phyloP scores from a whole-genome alignment of 1,140 invertebrate species.

The Bathynomus jamesi region DNA sequence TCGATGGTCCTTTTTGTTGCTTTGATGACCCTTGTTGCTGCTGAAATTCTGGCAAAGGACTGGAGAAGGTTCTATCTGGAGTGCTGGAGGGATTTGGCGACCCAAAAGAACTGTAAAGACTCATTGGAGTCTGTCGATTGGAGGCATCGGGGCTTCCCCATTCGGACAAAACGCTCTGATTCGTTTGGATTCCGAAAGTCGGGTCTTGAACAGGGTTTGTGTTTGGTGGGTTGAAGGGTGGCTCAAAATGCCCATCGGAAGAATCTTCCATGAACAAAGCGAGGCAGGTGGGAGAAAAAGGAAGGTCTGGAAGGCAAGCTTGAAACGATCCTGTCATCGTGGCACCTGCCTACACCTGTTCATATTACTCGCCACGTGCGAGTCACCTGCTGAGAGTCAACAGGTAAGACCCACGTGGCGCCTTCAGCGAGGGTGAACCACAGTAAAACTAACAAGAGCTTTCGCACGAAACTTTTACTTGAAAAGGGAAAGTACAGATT shows the following conservation, averaged over 20 bases:
- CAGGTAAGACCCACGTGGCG: not conserved
- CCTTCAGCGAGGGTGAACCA: no score
- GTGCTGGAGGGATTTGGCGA: not conserved
- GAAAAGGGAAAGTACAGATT: no score
- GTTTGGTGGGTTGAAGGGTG: not conserved
- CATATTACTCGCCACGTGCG: no score
- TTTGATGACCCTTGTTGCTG: not conserved
- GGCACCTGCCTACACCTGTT: not conserved
- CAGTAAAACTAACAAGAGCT: no score
- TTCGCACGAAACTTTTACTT: no score
- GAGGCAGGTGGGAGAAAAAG: not conserved
- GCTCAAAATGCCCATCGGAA: not conserved
- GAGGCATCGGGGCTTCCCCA: not conserved
- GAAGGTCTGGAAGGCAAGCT: not conserved
- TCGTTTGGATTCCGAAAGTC: not conserved
- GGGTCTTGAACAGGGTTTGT: not conserved
- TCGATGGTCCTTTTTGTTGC: not conserved
- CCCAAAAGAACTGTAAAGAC: not conserved
- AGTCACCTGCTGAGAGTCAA: not conserved
- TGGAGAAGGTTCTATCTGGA: not conserved
- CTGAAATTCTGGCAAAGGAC: no score
- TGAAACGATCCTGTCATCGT: not conserved
- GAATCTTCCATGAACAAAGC: not conserved
- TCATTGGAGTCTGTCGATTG: not conserved
- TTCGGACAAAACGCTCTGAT: not conserved